Conservation (phyloP, 2,113 vertebrate species). For the Telmatochromis sp. region DNA sequence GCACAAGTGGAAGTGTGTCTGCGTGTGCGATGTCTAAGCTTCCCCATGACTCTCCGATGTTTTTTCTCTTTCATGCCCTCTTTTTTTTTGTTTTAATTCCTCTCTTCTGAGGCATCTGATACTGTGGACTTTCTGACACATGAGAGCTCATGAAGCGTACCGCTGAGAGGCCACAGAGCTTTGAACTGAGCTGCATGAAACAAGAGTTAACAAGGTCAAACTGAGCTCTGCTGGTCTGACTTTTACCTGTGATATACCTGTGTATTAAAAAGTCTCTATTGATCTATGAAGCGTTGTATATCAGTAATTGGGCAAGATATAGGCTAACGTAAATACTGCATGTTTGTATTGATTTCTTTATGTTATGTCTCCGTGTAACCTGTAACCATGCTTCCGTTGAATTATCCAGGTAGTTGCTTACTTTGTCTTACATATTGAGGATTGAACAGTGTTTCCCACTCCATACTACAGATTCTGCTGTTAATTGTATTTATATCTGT, state of each 20-base stretch:
- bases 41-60: constrained; percentile 1
- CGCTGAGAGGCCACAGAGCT: constrained; percentile 15
- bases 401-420: background rate
- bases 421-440: background rate
- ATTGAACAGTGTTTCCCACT: background rate
- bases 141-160: constrained; percentile 25
- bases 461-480: background rate
- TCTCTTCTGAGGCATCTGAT: constrained; percentile 43
- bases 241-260: background rate
- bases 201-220: background rate
- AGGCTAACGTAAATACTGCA: background rate
- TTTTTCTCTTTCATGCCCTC: constrained; percentile 26
- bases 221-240: background rate
- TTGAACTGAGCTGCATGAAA: constrained; percentile 27
- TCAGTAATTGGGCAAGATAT: background rate
- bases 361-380: background rate
- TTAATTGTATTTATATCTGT: background rate
- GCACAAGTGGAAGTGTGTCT: background rate
- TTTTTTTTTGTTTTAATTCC: constrained; percentile 57
- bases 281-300: background rate
- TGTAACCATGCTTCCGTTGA: background rate
- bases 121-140: constrained; percentile 21
- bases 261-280: background rate
- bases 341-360: background rate
- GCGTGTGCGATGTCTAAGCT: background rate